Conservation (phyloP, 1,140 invertebrate species). For the Lepidurus packardi region DNA sequence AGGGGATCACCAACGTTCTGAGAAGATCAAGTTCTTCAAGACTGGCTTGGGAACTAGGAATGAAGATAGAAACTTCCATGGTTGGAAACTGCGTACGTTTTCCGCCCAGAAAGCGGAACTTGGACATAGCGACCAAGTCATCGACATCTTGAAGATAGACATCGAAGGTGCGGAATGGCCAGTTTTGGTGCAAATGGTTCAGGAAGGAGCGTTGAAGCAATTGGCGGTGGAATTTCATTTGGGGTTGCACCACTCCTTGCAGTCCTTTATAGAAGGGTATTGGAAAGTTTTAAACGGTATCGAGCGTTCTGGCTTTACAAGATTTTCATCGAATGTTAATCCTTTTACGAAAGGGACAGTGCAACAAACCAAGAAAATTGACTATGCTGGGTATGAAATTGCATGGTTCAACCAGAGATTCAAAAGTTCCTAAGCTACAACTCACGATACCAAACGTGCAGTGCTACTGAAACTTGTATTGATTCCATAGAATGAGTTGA, state of each 20-base stretch:
- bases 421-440: neutral
- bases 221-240: slow-evolving; percentile 28
- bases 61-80: neutral
- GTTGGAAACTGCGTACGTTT: slow-evolving; percentile 23
- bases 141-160: slow-evolving; percentile 30
- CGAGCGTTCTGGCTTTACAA: slow-evolving; percentile 5
- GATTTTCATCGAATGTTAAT: slow-evolving; percentile 28
- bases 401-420: slow-evolving; percentile 27
- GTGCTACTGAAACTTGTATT: neutral
- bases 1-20: neutral
- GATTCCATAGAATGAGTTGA: too few species aligned
- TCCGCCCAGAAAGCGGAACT: slow-evolving; percentile 5
- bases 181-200: neutral
- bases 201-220: slow-evolving; percentile 25
- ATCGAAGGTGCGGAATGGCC: slow-evolving; percentile 24
- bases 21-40: neutral
- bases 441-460: neutral
- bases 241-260: neutral
- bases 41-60: neutral
- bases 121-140: neutral
- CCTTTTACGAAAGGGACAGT: slow-evolving; percentile 11
- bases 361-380: neutral
- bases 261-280: neutral
- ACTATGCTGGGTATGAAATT: slow-evolving; percentile 25
- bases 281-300: neutral